Conservation (phyloP, 2,797 vertebrate genomes). For the Gymnoscopelus microlampas region DNA sequence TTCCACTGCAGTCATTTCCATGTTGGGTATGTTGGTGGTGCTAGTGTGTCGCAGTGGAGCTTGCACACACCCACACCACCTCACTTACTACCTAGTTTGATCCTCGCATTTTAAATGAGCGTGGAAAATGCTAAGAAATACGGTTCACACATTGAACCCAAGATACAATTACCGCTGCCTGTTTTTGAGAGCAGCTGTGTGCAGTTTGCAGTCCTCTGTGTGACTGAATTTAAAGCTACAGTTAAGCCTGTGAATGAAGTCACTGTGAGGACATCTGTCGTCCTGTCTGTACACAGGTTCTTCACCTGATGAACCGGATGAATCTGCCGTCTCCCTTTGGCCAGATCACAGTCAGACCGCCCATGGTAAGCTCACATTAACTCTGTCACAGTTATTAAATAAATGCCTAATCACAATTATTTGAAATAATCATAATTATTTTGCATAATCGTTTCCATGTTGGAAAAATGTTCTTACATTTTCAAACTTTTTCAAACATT, state of each 20-base stretch:
- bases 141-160: conserved; percentile 65
- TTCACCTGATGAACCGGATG: conserved; percentile 99
- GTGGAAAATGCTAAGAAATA: conserved; percentile 56
- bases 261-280: conserved; percentile 7
- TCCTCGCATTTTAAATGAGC: conserved; percentile 61
- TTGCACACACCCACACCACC: conserved; percentile 17
- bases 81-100: conserved; percentile 59
- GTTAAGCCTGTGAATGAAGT: background rate
- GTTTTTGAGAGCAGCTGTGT: conserved; percentile 38
- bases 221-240: conserved; percentile 20
- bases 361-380: conserved; percentile 81
- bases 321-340: conserved; percentile 96
- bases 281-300: conserved; percentile 83
- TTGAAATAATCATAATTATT: background rate
- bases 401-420: background rate
- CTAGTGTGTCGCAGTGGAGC: conserved; percentile 58
- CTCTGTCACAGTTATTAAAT: background rate
- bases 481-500: too few species aligned
- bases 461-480: too few species aligned
- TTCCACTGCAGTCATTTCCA: conserved; percentile 33
- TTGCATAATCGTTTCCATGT: too few species aligned
- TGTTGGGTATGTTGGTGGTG: conserved; percentile 69
- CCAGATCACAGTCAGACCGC: conserved; percentile 88
- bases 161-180: conserved; percentile 51
- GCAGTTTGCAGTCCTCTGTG: conserved; percentile 38